Evolutionary conservation across 2,888 invertebrate genomes (phyloP), one percentile per base, ranked within the genome.

Genomic region (Altica lythri): DNA sequence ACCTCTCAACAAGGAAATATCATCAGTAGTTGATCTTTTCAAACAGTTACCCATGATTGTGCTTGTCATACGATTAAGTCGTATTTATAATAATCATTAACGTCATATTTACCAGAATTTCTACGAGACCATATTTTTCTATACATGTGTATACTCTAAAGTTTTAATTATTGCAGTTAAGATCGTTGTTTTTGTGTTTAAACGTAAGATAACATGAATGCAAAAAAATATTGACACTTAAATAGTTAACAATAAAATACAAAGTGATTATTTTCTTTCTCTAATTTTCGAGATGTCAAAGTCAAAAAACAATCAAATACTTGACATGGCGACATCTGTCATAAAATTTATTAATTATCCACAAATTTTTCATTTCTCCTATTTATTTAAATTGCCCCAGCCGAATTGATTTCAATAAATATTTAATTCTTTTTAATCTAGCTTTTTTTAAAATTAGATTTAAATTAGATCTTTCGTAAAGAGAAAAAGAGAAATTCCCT

Each of bases 21-120:
- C 84, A 73, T 85, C 85, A 50, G 82, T 79, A 60, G 81, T 81
- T 53, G 80, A 81, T 62, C 86, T 81, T 77, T 86, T 86, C 63
- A 88, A 78, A 70, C 87, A 87, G 76, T 88, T 88, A 68, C 87
- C 87, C 87, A 88, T 88, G 64, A 64, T 66, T 66, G 62, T 62
- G 64, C 62, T 67, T 60, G 70, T 72, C 70, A 70, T 66, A 67
- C 69, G 66, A 70, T 68, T 71, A 74, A 61, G 63, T 62, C 57
- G 61, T 66, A 61, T 61, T 65, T 61, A 51, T 42, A 49, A 47
- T 52, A 57, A 55, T 47, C 63, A 63, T 53, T 58, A 61, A 45
- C 52, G 57, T 58, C 59, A 60, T 59, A 63, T 55, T 59, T 61
- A 40, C 46, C 50, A 57, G 49, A 60, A 61, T 53, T 54, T 59